Conservation (phyloP, 2,113 vertebrate species). For the Empidonax traillii region DNA sequence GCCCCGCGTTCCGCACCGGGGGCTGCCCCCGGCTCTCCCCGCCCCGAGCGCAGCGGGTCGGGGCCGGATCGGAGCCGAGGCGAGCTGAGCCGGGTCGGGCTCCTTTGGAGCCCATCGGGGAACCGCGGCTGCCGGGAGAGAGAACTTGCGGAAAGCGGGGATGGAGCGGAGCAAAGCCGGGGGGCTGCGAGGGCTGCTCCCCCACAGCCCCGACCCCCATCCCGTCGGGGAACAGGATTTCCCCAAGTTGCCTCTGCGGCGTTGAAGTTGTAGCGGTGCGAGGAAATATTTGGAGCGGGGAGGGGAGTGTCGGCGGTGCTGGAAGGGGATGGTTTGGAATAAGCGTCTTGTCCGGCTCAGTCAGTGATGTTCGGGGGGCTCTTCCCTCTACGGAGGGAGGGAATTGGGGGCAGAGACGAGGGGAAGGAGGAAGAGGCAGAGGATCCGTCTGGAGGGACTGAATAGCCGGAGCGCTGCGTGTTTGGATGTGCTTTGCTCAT, state of each 20-base stretch:
- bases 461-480: constrained; percentile 72
- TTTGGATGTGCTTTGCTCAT: constrained; percentile 80
- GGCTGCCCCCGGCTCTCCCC: not conserved
- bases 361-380: constrained; percentile 45
- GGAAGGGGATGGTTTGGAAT: not conserved
- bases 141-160: not conserved
- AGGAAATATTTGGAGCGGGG: not conserved
- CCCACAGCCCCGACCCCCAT: no score
- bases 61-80: not conserved
- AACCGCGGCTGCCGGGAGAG: not conserved
- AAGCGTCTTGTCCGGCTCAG: constrained; percentile 59
- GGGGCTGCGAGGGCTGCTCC: not conserved
- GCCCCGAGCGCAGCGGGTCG: not conserved
- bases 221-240: not conserved
- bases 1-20: not conserved
- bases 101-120: not conserved
- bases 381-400: constrained; percentile 46
- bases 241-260: not conserved
- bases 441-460: constrained; percentile 78
- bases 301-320: rapidly evolving
- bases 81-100: not conserved
- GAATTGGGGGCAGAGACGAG: constrained; percentile 1
- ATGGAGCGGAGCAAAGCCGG: not conserved
- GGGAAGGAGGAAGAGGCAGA: constrained; percentile 57
- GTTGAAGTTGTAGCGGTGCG: not conserved